Base-by-base conservation (phyloP, 2,113 vertebrate species). In the Zosterops hypoxanthus region DNA sequence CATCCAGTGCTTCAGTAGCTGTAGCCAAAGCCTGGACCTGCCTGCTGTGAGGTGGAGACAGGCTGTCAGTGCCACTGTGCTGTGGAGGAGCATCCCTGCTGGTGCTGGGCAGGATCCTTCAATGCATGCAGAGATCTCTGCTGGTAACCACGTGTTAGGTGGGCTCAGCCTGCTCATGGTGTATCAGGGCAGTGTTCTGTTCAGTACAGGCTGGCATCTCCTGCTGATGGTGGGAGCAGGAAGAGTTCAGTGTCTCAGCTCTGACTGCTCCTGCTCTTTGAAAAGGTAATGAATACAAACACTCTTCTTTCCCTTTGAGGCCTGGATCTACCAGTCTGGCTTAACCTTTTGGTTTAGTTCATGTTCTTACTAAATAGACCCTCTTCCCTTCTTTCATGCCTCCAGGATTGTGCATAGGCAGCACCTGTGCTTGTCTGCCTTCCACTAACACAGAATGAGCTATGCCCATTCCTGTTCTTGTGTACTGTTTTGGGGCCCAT, bases 61-160 rank as follows among this genome's bases (percentile, higher is more conserved):
- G 60, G 55, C 47, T 5, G 11, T 39, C 22, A 8, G 9, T 65
- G 53, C 33, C 44, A 19, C 36, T 1, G 4, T 79, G 64, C 52
- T 77, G 4, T 14, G 36, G 66, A 59, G 39, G 14, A 69, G 9
- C 52, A 56, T 50, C 44, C 34, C 68, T 64, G 73, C n/a, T 55
- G 65, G 28, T 24, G 31, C 12, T 39, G 41, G 50, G 68, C 73
- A 75, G 80, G 42, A 36, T 65, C 47, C 53, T 76, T 63, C 23
- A 24, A 2, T 57, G 22, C 12, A 0, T 9, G 13, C 66, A 60
- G 70, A 33, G 34, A n/a, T 68, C n/a, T 71, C 47, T 60, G 42
- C n/a, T 64, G 56, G 6, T 78, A 18, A 8, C 31, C 42, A 26
- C 42, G n/a, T 25, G 47, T 71, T 18, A 5, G 0, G 1, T 59